Evolutionary conservation across 2,888 invertebrate genomes (phyloP), one percentile per base, ranked within the genome.

Genomic region (Lypha dubia): DNA sequence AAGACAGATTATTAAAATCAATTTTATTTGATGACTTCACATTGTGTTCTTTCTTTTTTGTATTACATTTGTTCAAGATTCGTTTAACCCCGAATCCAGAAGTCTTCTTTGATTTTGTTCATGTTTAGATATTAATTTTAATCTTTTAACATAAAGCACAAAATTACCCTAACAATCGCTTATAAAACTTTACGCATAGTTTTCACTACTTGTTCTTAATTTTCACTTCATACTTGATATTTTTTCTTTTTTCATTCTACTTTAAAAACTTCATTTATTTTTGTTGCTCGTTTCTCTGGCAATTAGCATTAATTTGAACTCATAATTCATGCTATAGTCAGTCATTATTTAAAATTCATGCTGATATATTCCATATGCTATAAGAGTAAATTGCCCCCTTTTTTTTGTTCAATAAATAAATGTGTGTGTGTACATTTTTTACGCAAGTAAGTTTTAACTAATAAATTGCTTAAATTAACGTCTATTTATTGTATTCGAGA

Each of bases 391-490:
- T 81, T 81, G 62, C 63, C 75, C 75, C 53, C 58, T 24, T 73
- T 58, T 63, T 41, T 70, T n/a, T n/a, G n/a, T n/a, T n/a, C n/a
- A n/a, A n/a, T 70, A 58, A 60, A 35, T 24, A 15, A 51, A 28
- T 53, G 17, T 62, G 17, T 15, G 17, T 41, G 15, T 13, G 24
- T 51, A 7, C 9, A 28, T 49, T 51, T 62, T 67, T 53, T 53
- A 79, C 70, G 58, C 67, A 75, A 41, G 17, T 60, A 77, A 81
- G 60, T 79, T 81, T 70, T 81, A 79, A 84, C 74, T 81, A 84
- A 84, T 81, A 81, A 81, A 84, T 84, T 84, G 70, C 81, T 84
- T 84, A 81, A 84, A 84, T 84, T 84, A 79, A 81, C 77, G 77
- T 84, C 77, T 81, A 81, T 84, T 81, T 84, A 84, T 84, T 81